These are phyloP conservation scores for Macrocentrus cingulum DNA, from an alignment of 1,140 invertebrate genomes.

Conservation along the genomic window DNA sequence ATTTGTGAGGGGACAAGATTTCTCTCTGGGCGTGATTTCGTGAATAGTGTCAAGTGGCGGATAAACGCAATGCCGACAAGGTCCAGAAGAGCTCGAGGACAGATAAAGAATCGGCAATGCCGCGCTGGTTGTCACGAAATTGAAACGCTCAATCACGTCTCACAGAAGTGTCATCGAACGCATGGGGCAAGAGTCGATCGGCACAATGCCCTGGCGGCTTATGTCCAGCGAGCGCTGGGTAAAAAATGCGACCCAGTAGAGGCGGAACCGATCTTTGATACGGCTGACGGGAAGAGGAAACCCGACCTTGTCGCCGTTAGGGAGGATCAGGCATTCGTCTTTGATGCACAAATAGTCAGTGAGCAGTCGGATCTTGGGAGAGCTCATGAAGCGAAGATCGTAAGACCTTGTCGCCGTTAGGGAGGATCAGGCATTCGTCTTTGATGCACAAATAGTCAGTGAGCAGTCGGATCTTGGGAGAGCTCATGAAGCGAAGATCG, in stretches of 20 bases:
- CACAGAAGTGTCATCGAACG: conserved; percentile 23
- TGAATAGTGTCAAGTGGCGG: conserved; percentile 24
- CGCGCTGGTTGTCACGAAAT: conserved; percentile 28
- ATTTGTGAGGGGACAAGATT: conserved; percentile 20
- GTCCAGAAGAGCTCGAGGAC: conserved; percentile 28
- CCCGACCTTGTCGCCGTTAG: conserved; percentile 18
- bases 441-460: too few relatives aligned
- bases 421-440: too few relatives aligned
- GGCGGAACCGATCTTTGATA: conserved; percentile 6
- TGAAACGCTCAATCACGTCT: conserved; percentile 14
- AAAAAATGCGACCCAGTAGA: neutral
- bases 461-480: too few relatives aligned
- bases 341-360: conserved; percentile 24
- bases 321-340: neutral
- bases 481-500: too few relatives aligned
- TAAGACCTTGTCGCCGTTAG: too few relatives aligned
- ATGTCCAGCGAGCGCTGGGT: neutral
- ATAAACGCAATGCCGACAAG: conserved; percentile 31
- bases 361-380: neutral
- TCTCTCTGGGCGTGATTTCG: conserved; percentile 28
- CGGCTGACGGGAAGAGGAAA: neutral
- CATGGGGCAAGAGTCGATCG: conserved; percentile 2
- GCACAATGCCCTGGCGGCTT: conserved; percentile 13
- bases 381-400: too few relatives aligned
- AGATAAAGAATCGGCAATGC: conserved; percentile 18